Evolutionary conservation across 1,140 invertebrate genomes (phyloP), one percentile per base, ranked within the genome.

Genomic region (Brachionus angularis): DNA sequence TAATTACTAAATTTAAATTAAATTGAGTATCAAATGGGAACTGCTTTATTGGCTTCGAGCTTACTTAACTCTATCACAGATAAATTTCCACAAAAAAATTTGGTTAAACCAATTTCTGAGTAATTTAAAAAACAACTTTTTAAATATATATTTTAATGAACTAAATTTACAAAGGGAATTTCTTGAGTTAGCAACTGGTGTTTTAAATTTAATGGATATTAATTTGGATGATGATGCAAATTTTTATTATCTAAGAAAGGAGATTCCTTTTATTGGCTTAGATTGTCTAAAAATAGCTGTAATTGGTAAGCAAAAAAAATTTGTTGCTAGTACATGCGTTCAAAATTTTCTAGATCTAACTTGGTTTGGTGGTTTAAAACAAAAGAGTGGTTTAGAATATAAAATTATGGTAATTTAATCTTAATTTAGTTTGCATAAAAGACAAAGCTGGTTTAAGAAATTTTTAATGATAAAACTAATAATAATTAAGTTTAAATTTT

Each of bases 11-110:
- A 78, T 31, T 58, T 79, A 31, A 76, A 77, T 77, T 72, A 71
- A 58, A 46, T 62, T 31, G 16, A 73, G 42, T 42, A 36, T 46
- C 29, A 72, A 74, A 16, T 69, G 79, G 78, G 75, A 21, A 71
- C 74, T n/a, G 76, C 78, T 12, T 64, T 81, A 44, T 71, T 79
- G 10, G 79, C 76, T 12, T 73, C 73, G 61, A 46, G 74, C 5
- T 46, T 80, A 8, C 44, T 79, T 39, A 77, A 77, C 58, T 69
- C 55, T 5, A 39, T 80, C 44, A 58, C 78, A 21, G 23, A 71
- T 7, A 47, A 75, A 39, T 77, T 77, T 64, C 47, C 74, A n/a
- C 78, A 79, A 52, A 64, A 78, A 0, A 74, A 74, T 72, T 34
- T 61, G 7, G 73, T 79, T n/a, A 52, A 36, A 12, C 49, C 21